These are phyloP conservation scores for Latheticus oryzae DNA, from an alignment of 2,888 invertebrate genomes.

Conservation along the genomic window DNA sequence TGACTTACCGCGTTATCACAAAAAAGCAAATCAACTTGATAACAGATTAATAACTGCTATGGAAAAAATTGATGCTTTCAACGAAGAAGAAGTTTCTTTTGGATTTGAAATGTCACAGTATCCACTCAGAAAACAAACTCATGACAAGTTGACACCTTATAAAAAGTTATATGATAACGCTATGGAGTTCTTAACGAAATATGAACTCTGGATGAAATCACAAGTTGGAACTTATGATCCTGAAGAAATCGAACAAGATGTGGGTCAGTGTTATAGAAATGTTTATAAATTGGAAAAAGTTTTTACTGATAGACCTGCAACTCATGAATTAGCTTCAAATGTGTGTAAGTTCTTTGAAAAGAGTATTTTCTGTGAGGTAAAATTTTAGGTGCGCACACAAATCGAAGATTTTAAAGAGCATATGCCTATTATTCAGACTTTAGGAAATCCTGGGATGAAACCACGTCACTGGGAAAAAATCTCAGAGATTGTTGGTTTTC, in stretches of 20 bases:
- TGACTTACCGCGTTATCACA: slow-evolving; percentile 84
- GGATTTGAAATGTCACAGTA: slow-evolving; percentile 91
- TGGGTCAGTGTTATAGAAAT: slow-evolving; percentile 76
- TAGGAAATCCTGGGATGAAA: slow-evolving; percentile 96
- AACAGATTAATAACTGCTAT: slow-evolving; percentile 79
- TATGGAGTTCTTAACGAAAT: slow-evolving; percentile 84
- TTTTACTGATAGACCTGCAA: slow-evolving; percentile 81
- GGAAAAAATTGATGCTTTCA: slow-evolving; percentile 86
- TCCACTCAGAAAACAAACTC: slow-evolving; percentile 81
- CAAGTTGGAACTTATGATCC: slow-evolving; percentile 88
- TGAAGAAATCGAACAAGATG: slow-evolving; percentile 87
- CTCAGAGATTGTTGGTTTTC: slow-evolving; percentile 94
- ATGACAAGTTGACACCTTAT: slow-evolving; percentile 86
- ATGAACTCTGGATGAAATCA: slow-evolving; percentile 86
- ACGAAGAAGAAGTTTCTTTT: slow-evolving; percentile 90
- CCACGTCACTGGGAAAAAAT: slow-evolving; percentile 93
- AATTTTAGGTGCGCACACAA: slow-evolving; percentile 68
- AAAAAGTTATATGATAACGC: slow-evolving; percentile 91
- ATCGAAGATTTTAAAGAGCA: slow-evolving; percentile 91
- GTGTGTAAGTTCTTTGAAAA: slow-evolving; percentile 59
- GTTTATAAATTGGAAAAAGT: slow-evolving; percentile 90
- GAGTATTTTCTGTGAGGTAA: background rate
- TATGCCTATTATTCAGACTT: slow-evolving; percentile 90
- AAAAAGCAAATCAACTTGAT: slow-evolving; percentile 83
- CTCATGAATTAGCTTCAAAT: slow-evolving; percentile 77